Evolutionary conservation across 2,113 vertebrate genomes (phyloP), one percentile per base, ranked within the genome.

Genomic region (Strix aluco): DNA sequence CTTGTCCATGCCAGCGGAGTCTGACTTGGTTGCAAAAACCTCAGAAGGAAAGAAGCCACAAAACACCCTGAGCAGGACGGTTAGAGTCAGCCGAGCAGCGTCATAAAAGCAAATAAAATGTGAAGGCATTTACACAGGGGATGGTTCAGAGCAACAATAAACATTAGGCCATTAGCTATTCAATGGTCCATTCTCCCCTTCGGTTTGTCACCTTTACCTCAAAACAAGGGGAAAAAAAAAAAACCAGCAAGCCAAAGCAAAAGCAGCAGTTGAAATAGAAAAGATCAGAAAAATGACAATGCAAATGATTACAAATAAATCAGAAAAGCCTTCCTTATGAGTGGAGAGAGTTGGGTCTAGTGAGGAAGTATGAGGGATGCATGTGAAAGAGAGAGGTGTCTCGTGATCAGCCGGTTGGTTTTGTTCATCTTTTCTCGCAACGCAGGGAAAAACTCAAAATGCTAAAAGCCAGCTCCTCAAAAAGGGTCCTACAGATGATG

Each of bases 41-140:
- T 91, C 92, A 5, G 26, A 26, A 84, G 75, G 88, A 90, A 77
- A 92, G 80, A 91, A 96, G 86, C 69, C 93, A 55, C 86, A 6
- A 4, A 81, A 62, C 38, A 15, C 59, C 89, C 78, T 0, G 57
- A 63, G 62, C 65, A 42, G 87, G 92, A 77, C 49, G 62, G 92
- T 27, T 55, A 69, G 57, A 82, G 66, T 71, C 81, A 74, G 92
- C 88, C 7, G 70, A 88, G 88, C 59, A 23, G 61, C 32, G 2
- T 69, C 92, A 11, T 19, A 34, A 78, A 63, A 83, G 80, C 81
- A 92, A 95, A 93, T 27, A 42, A 85, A 88, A 84, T 0, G 51
- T 80, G 91, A 91, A 69, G 88, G 82, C 78, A 9, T 58, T 83
- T 72, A 30, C 67, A 55, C 32, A 5, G 44, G 81, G 91, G 61